These are phyloP conservation scores for Drosophila cardini DNA, from an alignment of 1,140 invertebrate genomes.

Conservation along the genomic window DNA sequence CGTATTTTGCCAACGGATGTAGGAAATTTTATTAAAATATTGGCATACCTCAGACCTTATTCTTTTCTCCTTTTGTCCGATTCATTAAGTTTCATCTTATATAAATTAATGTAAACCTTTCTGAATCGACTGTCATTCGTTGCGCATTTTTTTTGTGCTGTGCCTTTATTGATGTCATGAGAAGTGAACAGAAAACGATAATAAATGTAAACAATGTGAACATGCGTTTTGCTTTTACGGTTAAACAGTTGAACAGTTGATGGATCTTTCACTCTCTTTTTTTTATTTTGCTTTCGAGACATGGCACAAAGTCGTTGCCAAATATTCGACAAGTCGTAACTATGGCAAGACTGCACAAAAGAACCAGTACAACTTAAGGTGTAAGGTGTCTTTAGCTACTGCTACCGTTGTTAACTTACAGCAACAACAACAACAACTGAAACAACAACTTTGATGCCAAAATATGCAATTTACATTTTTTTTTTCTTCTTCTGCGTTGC, in stretches of 20 bases:
- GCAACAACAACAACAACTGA: not conserved
- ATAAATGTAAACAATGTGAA: conserved; percentile 31
- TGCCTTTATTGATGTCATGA: conserved; percentile 30
- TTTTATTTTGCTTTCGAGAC: conserved; percentile 45
- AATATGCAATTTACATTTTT: conserved; percentile 76
- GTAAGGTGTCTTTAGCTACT: conserved; percentile 39
- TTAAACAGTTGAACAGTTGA: conserved; percentile 2
- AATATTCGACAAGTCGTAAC: conserved; percentile 65
- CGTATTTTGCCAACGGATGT: not conserved
- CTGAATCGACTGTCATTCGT: not conserved
- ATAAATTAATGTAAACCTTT: conserved; percentile 1
- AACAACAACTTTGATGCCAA: conserved; percentile 33
- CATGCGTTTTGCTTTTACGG: conserved; percentile 23
- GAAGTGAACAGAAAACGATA: conserved; percentile 25
- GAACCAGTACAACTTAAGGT: conserved; percentile 68
- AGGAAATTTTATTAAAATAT: not conserved
- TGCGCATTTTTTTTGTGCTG: conserved; percentile 25
- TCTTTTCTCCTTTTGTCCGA: not conserved
- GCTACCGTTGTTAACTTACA: conserved; percentile 30
- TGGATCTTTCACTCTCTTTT: conserved; percentile 22
- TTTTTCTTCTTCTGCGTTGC: conserved; percentile 35
- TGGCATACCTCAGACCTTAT: not conserved
- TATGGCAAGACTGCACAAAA: conserved; percentile 64
- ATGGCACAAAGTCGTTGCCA: conserved; percentile 64
- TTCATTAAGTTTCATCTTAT: not conserved